Conservation (phyloP, 2,797 vertebrate genomes). For the Peromyscus aztecus region DNA sequence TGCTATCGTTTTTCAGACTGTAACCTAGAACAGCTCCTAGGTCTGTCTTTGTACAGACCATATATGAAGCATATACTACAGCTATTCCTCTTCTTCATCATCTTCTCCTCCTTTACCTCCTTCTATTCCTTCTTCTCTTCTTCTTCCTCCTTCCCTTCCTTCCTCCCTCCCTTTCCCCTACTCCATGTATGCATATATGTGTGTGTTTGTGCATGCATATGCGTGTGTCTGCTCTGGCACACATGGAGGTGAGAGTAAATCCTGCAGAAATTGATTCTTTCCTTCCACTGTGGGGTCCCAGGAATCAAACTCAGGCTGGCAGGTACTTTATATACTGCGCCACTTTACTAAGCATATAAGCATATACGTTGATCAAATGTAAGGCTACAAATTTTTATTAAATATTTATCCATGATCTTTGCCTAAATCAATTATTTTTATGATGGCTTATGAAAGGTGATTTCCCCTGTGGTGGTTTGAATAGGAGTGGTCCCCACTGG, state of each 20-base stretch:
- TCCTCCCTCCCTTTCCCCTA: too few species aligned
- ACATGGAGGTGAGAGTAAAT: neutral
- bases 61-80: neutral
- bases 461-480: neutral
- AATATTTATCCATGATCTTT: slow-evolving; percentile 6
- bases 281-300: neutral
- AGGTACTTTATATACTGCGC: neutral
- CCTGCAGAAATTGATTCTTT: neutral
- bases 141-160: neutral
- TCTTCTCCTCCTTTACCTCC: neutral
- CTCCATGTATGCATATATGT: neutral
- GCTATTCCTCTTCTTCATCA: neutral
- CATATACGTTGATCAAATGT: neutral
- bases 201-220: neutral
- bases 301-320: neutral
- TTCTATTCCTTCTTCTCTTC: neutral
- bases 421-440: neutral
- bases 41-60: neutral
- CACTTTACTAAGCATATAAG: neutral
- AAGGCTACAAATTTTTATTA: neutral
- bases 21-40: neutral
- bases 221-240: neutral
- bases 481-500: neutral
- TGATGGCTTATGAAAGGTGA: neutral
- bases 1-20: slow-evolving; percentile 1